phyloP scores from a whole-genome alignment of 1,140 invertebrate genomes.

The Drosophila kurseongensis region DNA sequence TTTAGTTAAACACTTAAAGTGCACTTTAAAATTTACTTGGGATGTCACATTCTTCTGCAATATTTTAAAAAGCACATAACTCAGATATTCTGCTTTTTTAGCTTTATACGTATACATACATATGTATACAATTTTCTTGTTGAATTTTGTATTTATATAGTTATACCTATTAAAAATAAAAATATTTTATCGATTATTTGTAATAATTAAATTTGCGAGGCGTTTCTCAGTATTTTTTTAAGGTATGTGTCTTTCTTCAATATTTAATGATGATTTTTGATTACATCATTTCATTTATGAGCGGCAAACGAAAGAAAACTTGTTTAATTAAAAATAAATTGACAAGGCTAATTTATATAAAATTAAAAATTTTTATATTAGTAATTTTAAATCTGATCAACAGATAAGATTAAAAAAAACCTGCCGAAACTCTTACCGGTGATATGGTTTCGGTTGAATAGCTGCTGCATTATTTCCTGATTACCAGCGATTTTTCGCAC shows the following conservation, averaged over 20 bases:
- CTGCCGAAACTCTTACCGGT: slow-evolving; percentile 75
- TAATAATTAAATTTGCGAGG: slow-evolving; percentile 23
- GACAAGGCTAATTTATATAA: not conserved
- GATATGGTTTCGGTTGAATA: slow-evolving; percentile 79
- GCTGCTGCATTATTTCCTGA: slow-evolving; percentile 77
- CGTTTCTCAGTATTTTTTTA: slow-evolving; percentile 1
- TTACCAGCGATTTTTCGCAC: slow-evolving; percentile 63
- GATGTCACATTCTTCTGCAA: slow-evolving; percentile 1
- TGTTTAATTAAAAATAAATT: slow-evolving; percentile 1
- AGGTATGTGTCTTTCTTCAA: not conserved
- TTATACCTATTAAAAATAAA: slow-evolving; percentile 1
- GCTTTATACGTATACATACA: not conserved
- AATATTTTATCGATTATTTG: slow-evolving; percentile 1
- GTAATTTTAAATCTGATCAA: slow-evolving; percentile 20
- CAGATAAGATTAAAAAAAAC: slow-evolving; percentile 13
- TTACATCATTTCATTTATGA: not conserved
- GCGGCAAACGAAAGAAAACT: not conserved
- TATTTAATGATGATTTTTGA: not conserved
- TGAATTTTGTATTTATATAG: not conserved
- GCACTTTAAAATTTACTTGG: not conserved
- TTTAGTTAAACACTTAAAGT: slow-evolving; percentile 27
- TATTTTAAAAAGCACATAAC: not conserved
- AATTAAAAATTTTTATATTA: slow-evolving; percentile 8
- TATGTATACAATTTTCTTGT: not conserved
- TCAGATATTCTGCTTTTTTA: not conserved